Percentiles rank a stretch among this genome's conserved stretches.
These are phyloP conservation scores for Invenusta paracnida DNA, from an alignment of 2,888 invertebrate genomes.

Conservation along the genomic window DNA sequence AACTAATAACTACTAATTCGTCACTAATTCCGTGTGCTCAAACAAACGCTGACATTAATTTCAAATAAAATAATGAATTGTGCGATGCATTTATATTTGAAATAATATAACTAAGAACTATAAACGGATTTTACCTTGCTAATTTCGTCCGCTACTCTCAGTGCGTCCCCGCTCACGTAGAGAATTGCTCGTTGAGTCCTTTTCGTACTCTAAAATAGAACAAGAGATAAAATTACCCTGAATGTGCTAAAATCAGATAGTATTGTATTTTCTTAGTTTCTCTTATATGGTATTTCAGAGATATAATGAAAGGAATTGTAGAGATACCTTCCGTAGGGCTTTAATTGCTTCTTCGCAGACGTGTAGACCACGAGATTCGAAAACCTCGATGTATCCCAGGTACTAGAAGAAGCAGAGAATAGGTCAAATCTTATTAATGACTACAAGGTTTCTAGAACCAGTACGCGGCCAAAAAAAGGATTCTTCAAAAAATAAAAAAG, in stretches of 20 bases:
- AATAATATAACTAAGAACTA: too few species aligned
- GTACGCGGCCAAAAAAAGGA: too few species aligned
- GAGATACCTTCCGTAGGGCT: constrained; percentile 74
- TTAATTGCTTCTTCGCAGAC: constrained; percentile 98
- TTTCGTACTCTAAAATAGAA: constrained; percentile 23
- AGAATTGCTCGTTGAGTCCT: constrained; percentile 58
- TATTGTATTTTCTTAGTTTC: not conserved
- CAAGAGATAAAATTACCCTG: not conserved
- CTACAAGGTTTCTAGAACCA: too few species aligned
- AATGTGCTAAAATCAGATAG: too few species aligned
- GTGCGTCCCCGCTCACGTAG: constrained; percentile 71
- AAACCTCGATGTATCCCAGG: constrained; percentile 96
- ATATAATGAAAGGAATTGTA: not conserved
- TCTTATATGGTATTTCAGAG: not conserved
- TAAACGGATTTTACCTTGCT: constrained; percentile 78
- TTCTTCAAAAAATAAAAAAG: too few species aligned
- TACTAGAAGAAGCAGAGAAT: constrained; percentile 66
- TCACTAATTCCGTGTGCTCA: not conserved
- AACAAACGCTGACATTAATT: not conserved
- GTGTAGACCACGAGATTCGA: constrained; percentile 97
- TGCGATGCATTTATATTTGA: too few species aligned
- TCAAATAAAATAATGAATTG: not conserved
- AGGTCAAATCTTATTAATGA: not conserved
- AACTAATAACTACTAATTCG: not conserved
- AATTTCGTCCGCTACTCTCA: constrained; percentile 95